These are phyloP conservation scores for Centropristis striata DNA, from an alignment of 2,113 vertebrate genomes.

Conservation along the genomic window DNA sequence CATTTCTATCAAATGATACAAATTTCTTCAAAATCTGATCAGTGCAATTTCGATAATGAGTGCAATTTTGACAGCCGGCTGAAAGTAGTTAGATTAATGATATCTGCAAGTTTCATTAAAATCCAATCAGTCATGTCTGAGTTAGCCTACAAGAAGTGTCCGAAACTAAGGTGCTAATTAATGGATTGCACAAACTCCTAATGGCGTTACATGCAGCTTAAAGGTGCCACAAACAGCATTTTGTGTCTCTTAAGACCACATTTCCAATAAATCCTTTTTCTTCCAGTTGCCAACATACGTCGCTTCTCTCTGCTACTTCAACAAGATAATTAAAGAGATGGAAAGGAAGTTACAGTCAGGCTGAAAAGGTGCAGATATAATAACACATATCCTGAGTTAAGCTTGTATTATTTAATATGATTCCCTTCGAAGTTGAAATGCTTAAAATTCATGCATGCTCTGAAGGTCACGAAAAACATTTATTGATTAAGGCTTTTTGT, in stretches of 20 bases:
- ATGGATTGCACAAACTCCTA: conserved; percentile 10
- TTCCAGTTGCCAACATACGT: not conserved
- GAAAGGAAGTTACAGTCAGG: not conserved
- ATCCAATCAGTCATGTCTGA: conserved; percentile 62
- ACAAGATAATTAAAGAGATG: not conserved
- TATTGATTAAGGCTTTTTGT: not conserved
- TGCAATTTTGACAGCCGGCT: conserved; percentile 39
- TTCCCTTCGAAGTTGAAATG: not conserved
- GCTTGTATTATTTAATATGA: not conserved
- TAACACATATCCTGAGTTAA: no score
- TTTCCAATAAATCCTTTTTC: conserved; percentile 22
- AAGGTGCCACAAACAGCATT: not conserved
- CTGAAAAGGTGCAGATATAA: not conserved
- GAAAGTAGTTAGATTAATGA: conserved; percentile 39
- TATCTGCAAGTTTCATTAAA: conserved; percentile 56
- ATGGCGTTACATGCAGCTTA: conserved; percentile 8
- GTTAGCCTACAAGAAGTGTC: conserved; percentile 32
- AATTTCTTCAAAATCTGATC: conserved; percentile 22
- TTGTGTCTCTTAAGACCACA: not conserved
- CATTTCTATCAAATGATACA: conserved; percentile 16
- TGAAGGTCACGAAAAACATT: not conserved
- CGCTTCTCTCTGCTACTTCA: not conserved
- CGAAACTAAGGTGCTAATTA: conserved; percentile 41
- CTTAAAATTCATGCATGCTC: not conserved
- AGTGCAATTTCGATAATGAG: conserved; percentile 17